These are phyloP conservation scores for Hirudinaria manillensis DNA, from an alignment of 2,888 invertebrate species.

Conservation along the genomic window DNA sequence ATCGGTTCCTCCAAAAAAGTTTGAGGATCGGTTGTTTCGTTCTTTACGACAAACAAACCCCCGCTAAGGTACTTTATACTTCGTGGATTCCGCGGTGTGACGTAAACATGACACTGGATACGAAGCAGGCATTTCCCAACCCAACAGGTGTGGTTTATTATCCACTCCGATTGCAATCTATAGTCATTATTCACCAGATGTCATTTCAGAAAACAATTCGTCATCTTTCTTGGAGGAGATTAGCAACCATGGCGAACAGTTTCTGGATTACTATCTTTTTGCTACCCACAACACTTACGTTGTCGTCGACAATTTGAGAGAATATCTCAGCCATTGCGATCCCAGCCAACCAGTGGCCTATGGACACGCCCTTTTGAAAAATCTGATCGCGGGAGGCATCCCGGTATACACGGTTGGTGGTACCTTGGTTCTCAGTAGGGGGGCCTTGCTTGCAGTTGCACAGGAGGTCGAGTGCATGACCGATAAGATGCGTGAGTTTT, in stretches of 20 bases:
- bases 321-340: conserved; percentile 4
- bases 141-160: background rate
- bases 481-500: conserved; percentile 1
- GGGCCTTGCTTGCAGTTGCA: background rate
- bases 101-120: background rate
- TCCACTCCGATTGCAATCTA: no score
- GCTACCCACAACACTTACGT: conserved; percentile 2
- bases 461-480: background rate
- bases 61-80: background rate
- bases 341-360: background rate
- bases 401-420: conserved; percentile 9
- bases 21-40: conserved; percentile 4
- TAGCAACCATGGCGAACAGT: background rate
- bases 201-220: no score
- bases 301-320: conserved; percentile 12
- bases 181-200: no score
- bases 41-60: background rate
- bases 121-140: background rate
- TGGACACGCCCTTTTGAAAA: conserved; percentile 5
- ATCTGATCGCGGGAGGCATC: background rate
- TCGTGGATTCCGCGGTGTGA: conserved; percentile 8
- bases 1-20: no score
- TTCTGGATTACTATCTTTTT: conserved; percentile 2
- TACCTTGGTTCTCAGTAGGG: conserved; percentile 3
- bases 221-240: no score